Conservation (phyloP, 53 echinoderm and acorn worm genomes). For the Patiria pectinifera region DNA sequence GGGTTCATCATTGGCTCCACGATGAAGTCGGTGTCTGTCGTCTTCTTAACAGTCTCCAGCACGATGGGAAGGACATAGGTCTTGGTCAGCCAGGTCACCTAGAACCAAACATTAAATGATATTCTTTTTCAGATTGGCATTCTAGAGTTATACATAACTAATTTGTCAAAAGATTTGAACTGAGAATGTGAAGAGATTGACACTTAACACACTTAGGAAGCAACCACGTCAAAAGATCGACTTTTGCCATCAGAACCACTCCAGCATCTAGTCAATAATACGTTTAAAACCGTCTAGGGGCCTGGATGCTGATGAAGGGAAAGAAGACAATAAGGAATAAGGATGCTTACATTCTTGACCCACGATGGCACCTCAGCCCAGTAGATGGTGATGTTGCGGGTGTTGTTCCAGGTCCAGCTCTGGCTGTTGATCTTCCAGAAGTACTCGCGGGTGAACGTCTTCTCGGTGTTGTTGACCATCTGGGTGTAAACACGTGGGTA, state of each 20-base stretch:
- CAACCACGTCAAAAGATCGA: too few species aligned
- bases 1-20: conserved; percentile 44
- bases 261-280: too few species aligned
- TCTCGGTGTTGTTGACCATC: conserved; percentile 53
- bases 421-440: conserved; percentile 62
- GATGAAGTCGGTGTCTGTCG: conserved; percentile 16
- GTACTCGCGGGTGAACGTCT: conserved; percentile 51
- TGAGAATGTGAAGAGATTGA: too few species aligned
- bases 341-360: conserved; percentile 62
- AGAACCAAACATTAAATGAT: not conserved
- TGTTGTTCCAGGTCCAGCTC: conserved; percentile 54
- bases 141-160: not conserved
- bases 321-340: too few species aligned
- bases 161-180: too few species aligned
- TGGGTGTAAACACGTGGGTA: conserved; percentile 23
- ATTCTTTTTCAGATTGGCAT: not conserved
- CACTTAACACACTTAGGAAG: too few species aligned
- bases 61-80: conserved; percentile 31
- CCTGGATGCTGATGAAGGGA: too few species aligned
- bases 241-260: too few species aligned
- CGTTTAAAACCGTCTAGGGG: too few species aligned
- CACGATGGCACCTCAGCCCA: conserved; percentile 68
- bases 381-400: conserved; percentile 59
- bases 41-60: conserved; percentile 8
- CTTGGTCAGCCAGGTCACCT: conserved; percentile 56